phyloP scores from a whole-genome alignment of 1,140 invertebrate genomes.

The Physella acuta region DNA sequence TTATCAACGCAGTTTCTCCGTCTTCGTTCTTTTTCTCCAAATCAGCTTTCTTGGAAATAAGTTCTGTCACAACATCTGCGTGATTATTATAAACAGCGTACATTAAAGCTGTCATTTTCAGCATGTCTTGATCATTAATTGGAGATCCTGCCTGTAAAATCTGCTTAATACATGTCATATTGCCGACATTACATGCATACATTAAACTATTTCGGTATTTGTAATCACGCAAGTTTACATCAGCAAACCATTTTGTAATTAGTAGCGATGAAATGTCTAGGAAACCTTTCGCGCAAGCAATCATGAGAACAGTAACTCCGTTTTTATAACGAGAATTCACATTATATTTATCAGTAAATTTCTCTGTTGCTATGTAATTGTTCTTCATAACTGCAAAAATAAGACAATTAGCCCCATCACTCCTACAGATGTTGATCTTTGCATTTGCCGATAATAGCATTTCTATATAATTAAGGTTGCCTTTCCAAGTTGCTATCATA shows the following conservation, averaged over 20 bases:
- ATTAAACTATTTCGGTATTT: not conserved
- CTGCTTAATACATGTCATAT: not conserved
- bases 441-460: too few relatives aligned
- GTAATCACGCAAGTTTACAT: not conserved
- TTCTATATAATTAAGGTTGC: too few relatives aligned
- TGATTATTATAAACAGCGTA: not conserved
- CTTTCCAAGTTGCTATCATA: too few relatives aligned
- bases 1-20: not conserved
- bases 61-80: not conserved
- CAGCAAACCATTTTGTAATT: not conserved
- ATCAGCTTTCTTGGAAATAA: not conserved
- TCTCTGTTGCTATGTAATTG: not conserved
- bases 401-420: not conserved
- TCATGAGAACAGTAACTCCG: too few relatives aligned
- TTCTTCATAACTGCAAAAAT: not conserved
- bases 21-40: not conserved
- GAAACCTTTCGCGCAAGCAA: too few relatives aligned
- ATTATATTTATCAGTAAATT: not conserved
- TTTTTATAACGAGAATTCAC: too few relatives aligned
- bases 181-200: not conserved
- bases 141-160: not conserved
- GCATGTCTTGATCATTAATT: not conserved
- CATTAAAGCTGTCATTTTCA: not conserved
- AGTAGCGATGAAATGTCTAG: too few relatives aligned
- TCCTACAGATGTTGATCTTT: too few relatives aligned